Percentiles rank a stretch among this genome's conserved stretches.
Conservation (phyloP, 2,113 vertebrate genomes). For the Melierax canorus region DNA sequence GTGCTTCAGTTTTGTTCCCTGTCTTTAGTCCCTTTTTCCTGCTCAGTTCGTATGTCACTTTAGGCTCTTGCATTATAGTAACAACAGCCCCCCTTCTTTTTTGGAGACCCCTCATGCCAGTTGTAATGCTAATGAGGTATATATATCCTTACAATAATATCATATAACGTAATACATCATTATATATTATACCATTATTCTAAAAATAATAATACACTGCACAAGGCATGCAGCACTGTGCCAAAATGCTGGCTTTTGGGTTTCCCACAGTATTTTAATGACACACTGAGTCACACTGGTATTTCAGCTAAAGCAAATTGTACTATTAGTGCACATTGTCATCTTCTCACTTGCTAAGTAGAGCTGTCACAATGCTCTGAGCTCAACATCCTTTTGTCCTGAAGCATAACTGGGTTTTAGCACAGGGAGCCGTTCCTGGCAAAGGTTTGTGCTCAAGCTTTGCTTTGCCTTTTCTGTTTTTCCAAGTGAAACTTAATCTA, state of each 20-base stretch:
- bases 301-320: neutral
- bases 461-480: neutral
- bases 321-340: neutral
- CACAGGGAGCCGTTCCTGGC: neutral
- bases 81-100: neutral
- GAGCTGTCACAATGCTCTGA: neutral
- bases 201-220: neutral
- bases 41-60: rapidly evolving
- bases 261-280: neutral
- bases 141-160: neutral
- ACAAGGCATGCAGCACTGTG: rapidly evolving
- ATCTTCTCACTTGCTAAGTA: neutral
- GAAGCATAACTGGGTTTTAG: neutral
- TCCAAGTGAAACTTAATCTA: neutral
- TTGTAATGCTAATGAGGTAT: neutral
- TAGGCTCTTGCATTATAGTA: neutral
- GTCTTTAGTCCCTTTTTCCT: neutral
- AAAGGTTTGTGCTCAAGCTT: neutral
- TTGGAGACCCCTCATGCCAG: neutral
- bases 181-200: neutral
- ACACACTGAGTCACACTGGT: neutral
- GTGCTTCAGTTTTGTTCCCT: neutral
- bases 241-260: neutral
- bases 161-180: rapidly evolving
- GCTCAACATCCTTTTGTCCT: neutral